Base-by-base conservation (phyloP, 2,113 vertebrate genomes). In the Ictalurus punctatus region DNA sequence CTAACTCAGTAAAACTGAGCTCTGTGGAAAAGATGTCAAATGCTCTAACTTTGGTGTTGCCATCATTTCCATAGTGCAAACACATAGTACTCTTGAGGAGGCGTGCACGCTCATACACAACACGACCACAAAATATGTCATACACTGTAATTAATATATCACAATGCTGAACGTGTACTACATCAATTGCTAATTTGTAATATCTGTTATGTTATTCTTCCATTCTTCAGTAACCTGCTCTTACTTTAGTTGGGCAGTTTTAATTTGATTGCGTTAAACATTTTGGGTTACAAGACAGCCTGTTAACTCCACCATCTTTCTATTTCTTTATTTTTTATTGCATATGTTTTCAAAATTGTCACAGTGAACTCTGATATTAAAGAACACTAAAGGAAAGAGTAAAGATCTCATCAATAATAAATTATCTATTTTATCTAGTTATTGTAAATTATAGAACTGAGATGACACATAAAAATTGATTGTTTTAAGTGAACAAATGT, bases 11-110 rank as follows among this genome's bases (percentile, higher is more conserved):
- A 88, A 65, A 74, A 34, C 56, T 59, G 52, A 87, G 59, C 76
- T 34, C 81, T 52, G 74, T 74, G 56, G 23, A 74, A 90, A 90
- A 84, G 27, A 83, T 89, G 48, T 10, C 30, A 83, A 83, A 73
- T 56, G 34, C 34, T 59, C 19, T 10, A 81, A 67, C n/a, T 81
- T 67, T 87, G n/a, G 40, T 13, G 52, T 67, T 67, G 6, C 1
- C 44, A 85, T 69, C 3, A 52, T 69, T 69, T 65, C 34, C 58
- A 59, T 34, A 61, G 3, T 58, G 54, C 6, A 58, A 34, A 44
- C 81, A 83, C 44, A 52, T n/a, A 52, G 2, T 12, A 76, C 44
- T 34, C 67, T 16, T 3, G 23, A 44, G 8, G 8, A n/a, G 54
- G n/a, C 34, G 56, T 83, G n/a, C 61, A 37, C 8, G 48, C 48